A percentile compares a stretch with the other conserved stretches of the same genome.
phyloP scores from a whole-genome alignment of 1,140 invertebrate genomes.

The Penaeus chinensis region DNA sequence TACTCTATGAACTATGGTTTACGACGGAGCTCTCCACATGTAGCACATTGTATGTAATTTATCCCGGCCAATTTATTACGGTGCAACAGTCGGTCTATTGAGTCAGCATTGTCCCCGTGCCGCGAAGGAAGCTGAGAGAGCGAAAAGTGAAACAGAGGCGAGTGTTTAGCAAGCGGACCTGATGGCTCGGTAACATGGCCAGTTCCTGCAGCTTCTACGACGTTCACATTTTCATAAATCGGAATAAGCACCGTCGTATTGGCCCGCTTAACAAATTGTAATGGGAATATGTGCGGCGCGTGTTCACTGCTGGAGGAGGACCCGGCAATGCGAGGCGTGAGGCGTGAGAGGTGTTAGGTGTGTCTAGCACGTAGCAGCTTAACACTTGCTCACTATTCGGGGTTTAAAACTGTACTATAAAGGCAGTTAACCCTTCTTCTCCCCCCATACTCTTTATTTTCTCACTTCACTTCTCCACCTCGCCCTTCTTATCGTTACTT shows the following conservation, averaged over 20 bases:
- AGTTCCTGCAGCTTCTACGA: constrained; percentile 44
- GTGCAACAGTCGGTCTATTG: not conserved
- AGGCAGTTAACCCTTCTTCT: not conserved
- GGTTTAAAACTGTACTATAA: constrained; percentile 21
- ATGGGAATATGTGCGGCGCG: constrained; percentile 46
- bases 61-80: constrained; percentile 6
- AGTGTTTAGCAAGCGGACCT: constrained; percentile 23
- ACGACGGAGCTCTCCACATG: constrained; percentile 3
- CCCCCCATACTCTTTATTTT: not conserved
- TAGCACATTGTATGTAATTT: not conserved
- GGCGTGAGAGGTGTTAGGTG: not conserved
- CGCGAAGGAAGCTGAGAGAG: constrained; percentile 3
- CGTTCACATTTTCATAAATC: constrained; percentile 61
- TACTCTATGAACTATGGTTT: constrained; percentile 11
- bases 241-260: constrained; percentile 52
- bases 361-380: too few relatives aligned
- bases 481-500: not conserved
- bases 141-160: constrained; percentile 25
- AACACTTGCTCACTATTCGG: constrained; percentile 29
- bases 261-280: constrained; percentile 60
- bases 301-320: constrained; percentile 5
- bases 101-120: not conserved
- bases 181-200: constrained; percentile 50
- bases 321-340: not conserved
- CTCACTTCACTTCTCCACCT: constrained; percentile 7